A percentile compares a stretch with the other conserved stretches of the same genome.
Conservation (phyloP, 2,888 invertebrate genomes). For the Ptilodon capucinus region DNA sequence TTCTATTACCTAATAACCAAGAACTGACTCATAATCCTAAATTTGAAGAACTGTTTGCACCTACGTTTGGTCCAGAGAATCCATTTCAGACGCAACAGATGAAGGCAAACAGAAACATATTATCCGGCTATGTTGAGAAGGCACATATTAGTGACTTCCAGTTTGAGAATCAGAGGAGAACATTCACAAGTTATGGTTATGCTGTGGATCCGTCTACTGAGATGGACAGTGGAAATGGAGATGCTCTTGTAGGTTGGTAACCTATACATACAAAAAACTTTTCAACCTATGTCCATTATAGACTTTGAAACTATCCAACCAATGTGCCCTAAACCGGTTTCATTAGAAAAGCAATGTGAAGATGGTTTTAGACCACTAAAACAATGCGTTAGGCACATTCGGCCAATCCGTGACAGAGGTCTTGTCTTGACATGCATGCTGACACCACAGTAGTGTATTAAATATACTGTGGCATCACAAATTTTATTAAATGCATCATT, state of each 20-base stretch:
- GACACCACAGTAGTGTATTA: too few relatives aligned
- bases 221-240: conserved; percentile 64
- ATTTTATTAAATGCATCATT: too few relatives aligned
- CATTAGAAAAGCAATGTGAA: too few relatives aligned
- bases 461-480: too few relatives aligned
- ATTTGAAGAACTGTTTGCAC: conserved; percentile 96
- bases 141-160: conserved; percentile 98
- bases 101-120: conserved; percentile 92
- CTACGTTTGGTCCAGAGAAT: conserved; percentile 95
- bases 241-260: conserved; percentile 75
- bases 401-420: too few relatives aligned
- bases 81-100: conserved; percentile 96
- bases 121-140: conserved; percentile 97
- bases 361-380: too few relatives aligned
- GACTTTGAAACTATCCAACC: too few relatives aligned
- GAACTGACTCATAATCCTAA: conserved; percentile 96
- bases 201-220: conserved; percentile 97
- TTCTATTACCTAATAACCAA: conserved; percentile 90
- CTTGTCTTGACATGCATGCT: too few relatives aligned
- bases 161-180: conserved; percentile 97
- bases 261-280: background rate
- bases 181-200: conserved; percentile 97
- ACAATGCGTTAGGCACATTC: too few relatives aligned
- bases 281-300: too few relatives aligned
- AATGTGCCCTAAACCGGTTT: too few relatives aligned